Base-by-base conservation (phyloP, 2,888 invertebrate genomes). In the Trachelus iudaicus region DNA sequence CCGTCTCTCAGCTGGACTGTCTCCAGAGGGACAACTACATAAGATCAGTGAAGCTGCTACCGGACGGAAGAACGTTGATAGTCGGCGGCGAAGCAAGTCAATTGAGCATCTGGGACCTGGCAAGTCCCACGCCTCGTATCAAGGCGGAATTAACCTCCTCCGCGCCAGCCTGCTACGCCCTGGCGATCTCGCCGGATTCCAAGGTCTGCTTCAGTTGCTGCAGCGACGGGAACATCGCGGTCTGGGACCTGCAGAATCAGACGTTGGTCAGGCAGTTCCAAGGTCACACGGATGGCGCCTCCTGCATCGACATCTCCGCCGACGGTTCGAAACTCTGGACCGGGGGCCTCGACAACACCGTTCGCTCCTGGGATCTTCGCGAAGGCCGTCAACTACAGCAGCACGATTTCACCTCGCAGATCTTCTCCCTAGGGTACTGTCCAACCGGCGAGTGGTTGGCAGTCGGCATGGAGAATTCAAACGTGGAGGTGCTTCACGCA, bases 201-300 rank as follows among this genome's bases (percentile, higher is more conserved):
- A 98, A 98, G 94, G 97, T 98, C 81, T 98, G 99, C 94, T 99
- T 99, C 93, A 98, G 98, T 91, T 99, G 99, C 92, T 99, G 99
- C 93, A 98, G 98, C 87, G 99, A 99, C 91, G 99, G 99, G 68
- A 97, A 98, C 92, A 98, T 99, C 88, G 98, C 98, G 40, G 98
- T 99, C 4, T 99, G 98, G 98, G 99, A 97, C 92, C 93, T 97
- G 75, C 96, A 96, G 87, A 97, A 96, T 93, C 98, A 98, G 92
- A 96, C 96, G 79, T 94, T 98, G 91, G 97, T 98, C 91, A 94
- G 98, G 87, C 97, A 97, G 93, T 97, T 97, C 93, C 97, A 97
- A 93, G 99, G 99, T 1, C 99, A 99, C 92, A 98, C 98, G 78
- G 99, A 99, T 92, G 99, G 99, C 83, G 99, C 99, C 77, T 98